These are phyloP conservation scores for Stylophora pistillata DNA, from an alignment of 64 coral and sea anemone species.

Conservation along the genomic window DNA sequence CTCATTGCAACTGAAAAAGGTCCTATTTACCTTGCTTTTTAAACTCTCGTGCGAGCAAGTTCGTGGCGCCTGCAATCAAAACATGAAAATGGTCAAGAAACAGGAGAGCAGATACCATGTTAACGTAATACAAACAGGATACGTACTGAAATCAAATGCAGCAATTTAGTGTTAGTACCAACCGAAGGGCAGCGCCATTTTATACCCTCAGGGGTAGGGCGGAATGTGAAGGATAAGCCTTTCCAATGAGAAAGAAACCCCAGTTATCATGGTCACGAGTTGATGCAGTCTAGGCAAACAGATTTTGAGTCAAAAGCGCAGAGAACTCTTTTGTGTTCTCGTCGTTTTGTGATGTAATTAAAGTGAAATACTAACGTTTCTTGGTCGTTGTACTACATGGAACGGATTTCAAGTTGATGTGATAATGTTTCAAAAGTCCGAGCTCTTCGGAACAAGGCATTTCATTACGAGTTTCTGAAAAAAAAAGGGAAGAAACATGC, in stretches of 20 bases:
- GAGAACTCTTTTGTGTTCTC: no score
- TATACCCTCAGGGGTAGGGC: no score
- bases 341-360: not conserved
- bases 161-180: no score
- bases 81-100: not conserved
- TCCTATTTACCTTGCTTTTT: conserved; percentile 12
- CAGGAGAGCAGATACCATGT: not conserved
- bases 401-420: not conserved
- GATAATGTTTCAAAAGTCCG: conserved; percentile 22
- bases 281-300: no score
- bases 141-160: not conserved
- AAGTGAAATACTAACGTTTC: conserved; percentile 8
- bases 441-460: not conserved
- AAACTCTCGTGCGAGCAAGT: conserved; percentile 33
- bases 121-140: no score
- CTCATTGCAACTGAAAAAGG: not conserved
- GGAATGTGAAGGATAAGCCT: no score
- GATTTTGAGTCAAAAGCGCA: no score
- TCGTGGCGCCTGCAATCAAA: not conserved
- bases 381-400: not conserved
- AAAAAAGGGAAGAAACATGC: not conserved
- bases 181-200: no score
- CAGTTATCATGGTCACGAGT: no score
- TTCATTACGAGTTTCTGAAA: conserved; percentile 1
- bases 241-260: no score